phyloP scores from a whole-genome alignment of 2,888 invertebrate genomes.

The Drosophila glabriapex region DNA sequence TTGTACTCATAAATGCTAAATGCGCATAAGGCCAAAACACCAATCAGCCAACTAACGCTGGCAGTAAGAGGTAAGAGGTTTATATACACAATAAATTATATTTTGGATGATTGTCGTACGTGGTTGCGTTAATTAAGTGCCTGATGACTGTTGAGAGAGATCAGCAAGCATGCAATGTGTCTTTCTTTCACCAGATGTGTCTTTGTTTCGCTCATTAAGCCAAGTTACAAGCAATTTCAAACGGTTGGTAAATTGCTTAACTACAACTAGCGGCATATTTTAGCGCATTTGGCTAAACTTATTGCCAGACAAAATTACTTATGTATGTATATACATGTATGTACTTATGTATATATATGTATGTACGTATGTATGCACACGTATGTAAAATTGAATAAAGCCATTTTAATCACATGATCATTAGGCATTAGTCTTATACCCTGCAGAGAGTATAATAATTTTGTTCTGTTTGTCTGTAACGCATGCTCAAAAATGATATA shows the following conservation, averaged over 20 bases:
- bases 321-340: not conserved
- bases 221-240: constrained; percentile 27
- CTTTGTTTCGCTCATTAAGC: constrained; percentile 22
- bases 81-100: not conserved
- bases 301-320: not conserved
- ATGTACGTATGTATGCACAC: not conserved
- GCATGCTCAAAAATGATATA: not conserved
- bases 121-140: constrained; percentile 6
- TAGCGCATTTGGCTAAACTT: constrained; percentile 6
- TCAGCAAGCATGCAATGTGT: constrained; percentile 36
- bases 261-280: constrained; percentile 15
- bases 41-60: not conserved
- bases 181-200: constrained; percentile 20
- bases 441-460: not conserved
- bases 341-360: not conserved
- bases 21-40: constrained; percentile 1
- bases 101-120: constrained; percentile 7
- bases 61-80: not conserved
- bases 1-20: constrained; percentile 11
- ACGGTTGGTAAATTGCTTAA: constrained; percentile 20
- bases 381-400: not conserved
- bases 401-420: not conserved
- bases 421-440: not conserved
- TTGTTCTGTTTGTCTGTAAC: not conserved
- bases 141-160: not conserved